Evolutionary conservation across 1,140 invertebrate species (phyloP).

Genomic region (Drosophila novamexicana): DNA sequence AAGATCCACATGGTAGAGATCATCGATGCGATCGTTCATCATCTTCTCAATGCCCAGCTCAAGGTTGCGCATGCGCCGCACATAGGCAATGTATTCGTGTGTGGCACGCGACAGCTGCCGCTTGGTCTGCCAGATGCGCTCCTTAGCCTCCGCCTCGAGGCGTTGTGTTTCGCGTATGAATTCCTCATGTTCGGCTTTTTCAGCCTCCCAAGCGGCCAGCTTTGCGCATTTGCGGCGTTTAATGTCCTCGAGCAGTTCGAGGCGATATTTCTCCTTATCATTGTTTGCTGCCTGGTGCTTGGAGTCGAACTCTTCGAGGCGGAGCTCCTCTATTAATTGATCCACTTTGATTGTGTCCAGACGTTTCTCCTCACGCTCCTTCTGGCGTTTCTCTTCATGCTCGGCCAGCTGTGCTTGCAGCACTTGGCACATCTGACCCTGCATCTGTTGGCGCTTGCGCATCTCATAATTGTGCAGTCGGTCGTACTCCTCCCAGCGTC

Average conservation of each 20-base stretch:
- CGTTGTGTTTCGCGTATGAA: conserved; percentile 58
- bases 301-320: conserved; percentile 66
- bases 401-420: conserved; percentile 58
- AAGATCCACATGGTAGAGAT: conserved; percentile 63
- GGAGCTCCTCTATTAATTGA: conserved; percentile 64
- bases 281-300: conserved; percentile 12
- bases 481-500: conserved; percentile 61
- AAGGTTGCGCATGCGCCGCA: conserved; percentile 61
- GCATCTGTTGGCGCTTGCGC: conserved; percentile 37
- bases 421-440: conserved; percentile 48
- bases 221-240: conserved; percentile 39
- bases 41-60: conserved; percentile 67
- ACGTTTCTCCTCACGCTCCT: conserved; percentile 38
- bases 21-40: conserved; percentile 67
- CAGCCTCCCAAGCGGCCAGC: conserved; percentile 40
- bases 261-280: conserved; percentile 44
- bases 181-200: conserved; percentile 56
- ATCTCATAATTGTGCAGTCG: conserved; percentile 42
- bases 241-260: conserved; percentile 66
- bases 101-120: conserved; percentile 57
- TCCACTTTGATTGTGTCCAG: conserved; percentile 48
- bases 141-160: conserved; percentile 53
- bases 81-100: conserved; percentile 68
- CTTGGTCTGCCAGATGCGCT: conserved; percentile 38
- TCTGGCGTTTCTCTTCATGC: conserved; percentile 43